Base-by-base conservation (phyloP, 2,888 invertebrate genomes). In the Tipula lateralis region DNA sequence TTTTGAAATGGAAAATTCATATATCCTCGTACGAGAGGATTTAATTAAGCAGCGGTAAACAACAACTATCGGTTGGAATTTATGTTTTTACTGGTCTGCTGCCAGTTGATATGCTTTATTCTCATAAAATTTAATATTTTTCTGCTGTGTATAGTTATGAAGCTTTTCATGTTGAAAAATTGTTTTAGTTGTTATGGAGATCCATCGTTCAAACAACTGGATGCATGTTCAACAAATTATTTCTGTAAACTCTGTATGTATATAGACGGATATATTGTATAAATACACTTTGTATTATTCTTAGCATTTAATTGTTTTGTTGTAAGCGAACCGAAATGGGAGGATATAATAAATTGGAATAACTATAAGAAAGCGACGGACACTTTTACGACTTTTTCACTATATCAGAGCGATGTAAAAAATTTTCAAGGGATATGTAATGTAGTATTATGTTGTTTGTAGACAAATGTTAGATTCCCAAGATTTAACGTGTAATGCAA, bases 391-490 rank as follows among this genome's bases (percentile, higher is more conserved):
- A 50, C 19, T 50, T 6, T 50, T 50, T 50, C 19, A 50, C 66
- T 66, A 24, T 19, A 50, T 3, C 7, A 9, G 2, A 66, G 44
- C 39, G 13, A 2, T 13, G 32, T 6, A 32, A 32, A 32, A 32
- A 32, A 32, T 32, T 39, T 13, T 39, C 34, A 13, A 39, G 39
- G 13, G 39, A 39, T 39, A 39, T 13, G 6, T 32, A 32, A 32
- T 32, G 6, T 32, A n/a, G n/a, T n/a, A 32, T 32, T 32, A 32
- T 32, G 6, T 32, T 16, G n/a, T 50, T 50, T 50, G 24, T 24
- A 24, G 24, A 66, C 66, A 66, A 24, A 66, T 66, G 66, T 66
- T 66, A 66, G 66, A 66, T 66, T 66, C 66, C 66, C 66, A 66
- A 24, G 24, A 24, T 24, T 9, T 0, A 9, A 66, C 24, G 7